A percentile compares a stretch with the other conserved stretches of the same genome.
These are phyloP conservation scores for Endotricha flammealis DNA, from an alignment of 2,888 invertebrate species.

Conservation along the genomic window DNA sequence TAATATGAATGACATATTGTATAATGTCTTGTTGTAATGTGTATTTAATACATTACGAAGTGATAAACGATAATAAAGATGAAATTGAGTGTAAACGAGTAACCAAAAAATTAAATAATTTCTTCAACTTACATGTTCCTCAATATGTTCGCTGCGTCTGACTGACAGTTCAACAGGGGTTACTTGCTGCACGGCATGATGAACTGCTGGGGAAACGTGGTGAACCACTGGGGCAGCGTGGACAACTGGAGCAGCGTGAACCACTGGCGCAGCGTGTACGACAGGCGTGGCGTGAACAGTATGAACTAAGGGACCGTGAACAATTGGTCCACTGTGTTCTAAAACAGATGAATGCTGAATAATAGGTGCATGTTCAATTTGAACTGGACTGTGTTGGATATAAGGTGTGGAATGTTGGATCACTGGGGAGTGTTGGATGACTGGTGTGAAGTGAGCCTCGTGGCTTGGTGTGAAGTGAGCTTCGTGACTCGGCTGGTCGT, in stretches of 20 bases:
- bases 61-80: too few species aligned
- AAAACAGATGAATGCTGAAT: slow-evolving; percentile 17
- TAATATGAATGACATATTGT: too few species aligned
- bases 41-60: too few species aligned
- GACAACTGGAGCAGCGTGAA: slow-evolving; percentile 28
- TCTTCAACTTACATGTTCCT: slow-evolving; percentile 44
- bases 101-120: too few species aligned
- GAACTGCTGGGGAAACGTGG: slow-evolving; percentile 32
- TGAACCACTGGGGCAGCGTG: slow-evolving; percentile 31
- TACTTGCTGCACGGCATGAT: slow-evolving; percentile 35
- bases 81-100: too few species aligned
- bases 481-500: slow-evolving; percentile 46
- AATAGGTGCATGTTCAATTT: slow-evolving; percentile 15
- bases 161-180: slow-evolving; percentile 23
- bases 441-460: slow-evolving; percentile 32
- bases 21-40: too few species aligned
- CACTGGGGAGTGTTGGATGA: slow-evolving; percentile 34
- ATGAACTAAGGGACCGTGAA: slow-evolving; percentile 22
- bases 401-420: slow-evolving; percentile 18
- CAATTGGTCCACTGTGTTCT: slow-evolving; percentile 19
- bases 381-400: slow-evolving; percentile 9
- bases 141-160: slow-evolving; percentile 39
- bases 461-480: slow-evolving; percentile 1
- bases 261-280: slow-evolving; percentile 35
- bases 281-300: slow-evolving; percentile 31